Evolutionary conservation across 2,113 vertebrate genomes (phyloP), one percentile per base, ranked within the genome.

Genomic region (Grantiella picta): DNA sequence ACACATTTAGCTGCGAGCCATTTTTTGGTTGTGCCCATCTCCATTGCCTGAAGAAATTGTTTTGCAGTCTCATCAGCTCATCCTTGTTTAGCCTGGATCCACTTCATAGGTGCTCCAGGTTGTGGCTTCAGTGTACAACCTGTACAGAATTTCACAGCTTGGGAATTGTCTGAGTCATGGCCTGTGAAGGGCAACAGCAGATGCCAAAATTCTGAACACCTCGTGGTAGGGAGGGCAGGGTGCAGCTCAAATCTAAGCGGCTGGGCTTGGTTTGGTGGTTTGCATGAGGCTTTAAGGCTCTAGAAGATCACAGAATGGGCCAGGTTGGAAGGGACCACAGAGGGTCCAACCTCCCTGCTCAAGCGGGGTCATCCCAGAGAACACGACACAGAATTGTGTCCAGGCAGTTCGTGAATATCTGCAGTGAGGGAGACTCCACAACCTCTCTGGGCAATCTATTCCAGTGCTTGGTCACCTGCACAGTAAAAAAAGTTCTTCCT

Each of bases 401-500:
- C 45, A n/a, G 12, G 4, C 6, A 38, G 15, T n/a, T 50, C 38
- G n/a, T 52, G 28, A 24, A 16, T 52, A 36, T 52, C 7, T 52
- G 27, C 60, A 20, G 3, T 44, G 36, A 66, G 19, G 33, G 42
- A 72, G 22, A 20, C 27, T 65, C 27, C 33, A 59, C 28, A n/a
- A 0, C 7, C 3, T 14, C 68, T 81, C 7, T 38, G 45, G 19
- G 12, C 28, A 66, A 15, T 3, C 44, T 38, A 27, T 15, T 73
- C 28, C 19, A 73, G 36, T 19, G 17, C 33, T 45, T 0, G 0
- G 40, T 40, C 29, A 56, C 12, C 40, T 0, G 1, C 0, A 1
- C 44, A 36, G 12, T 24, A 22, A 56, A 59, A 25, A 25, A 49
- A 59, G 33, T 35, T 45, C 27, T 35, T 45, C 53, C 10, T 28